A percentile compares a stretch with the other conserved stretches of the same genome.
These are phyloP conservation scores for Spinus olivaceus DNA, from an alignment of 2,797 vertebrate genomes.

Conservation along the genomic window DNA sequence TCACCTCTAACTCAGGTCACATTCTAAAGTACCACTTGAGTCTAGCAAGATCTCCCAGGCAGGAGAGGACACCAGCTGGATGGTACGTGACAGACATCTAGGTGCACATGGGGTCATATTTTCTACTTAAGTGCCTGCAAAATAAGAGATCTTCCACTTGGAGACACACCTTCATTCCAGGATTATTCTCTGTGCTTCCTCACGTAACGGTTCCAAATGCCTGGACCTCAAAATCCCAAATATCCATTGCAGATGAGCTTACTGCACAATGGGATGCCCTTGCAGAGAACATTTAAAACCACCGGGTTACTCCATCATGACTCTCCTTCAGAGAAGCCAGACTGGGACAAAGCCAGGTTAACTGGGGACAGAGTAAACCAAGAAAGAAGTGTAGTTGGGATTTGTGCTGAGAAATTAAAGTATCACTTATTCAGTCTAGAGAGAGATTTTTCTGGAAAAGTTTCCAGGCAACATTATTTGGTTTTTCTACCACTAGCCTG, in stretches of 20 bases:
- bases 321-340: not conserved
- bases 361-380: not conserved
- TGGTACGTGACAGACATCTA: not conserved
- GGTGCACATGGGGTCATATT: accelerated
- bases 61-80: not conserved
- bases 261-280: not conserved
- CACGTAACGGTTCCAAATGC: not conserved
- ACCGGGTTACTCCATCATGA: not conserved
- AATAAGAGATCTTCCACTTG: not conserved
- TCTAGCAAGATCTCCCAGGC: not conserved
- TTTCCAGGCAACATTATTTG: not conserved
- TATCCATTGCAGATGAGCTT: not conserved
- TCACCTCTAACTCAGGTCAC: not conserved
- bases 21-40: not conserved
- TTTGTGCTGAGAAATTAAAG: not conserved
- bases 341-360: not conserved
- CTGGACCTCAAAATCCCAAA: not conserved
- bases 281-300: not conserved
- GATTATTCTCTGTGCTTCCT: not conserved
- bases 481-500: not conserved
- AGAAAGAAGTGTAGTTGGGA: not conserved
- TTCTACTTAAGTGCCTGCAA: not conserved
- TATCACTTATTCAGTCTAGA: not conserved
- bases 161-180: accelerated
- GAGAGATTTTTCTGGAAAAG: not conserved